Evolutionary conservation across 2,797 vertebrate species (phyloP).

Genomic region (Alectoris magna): DNA sequence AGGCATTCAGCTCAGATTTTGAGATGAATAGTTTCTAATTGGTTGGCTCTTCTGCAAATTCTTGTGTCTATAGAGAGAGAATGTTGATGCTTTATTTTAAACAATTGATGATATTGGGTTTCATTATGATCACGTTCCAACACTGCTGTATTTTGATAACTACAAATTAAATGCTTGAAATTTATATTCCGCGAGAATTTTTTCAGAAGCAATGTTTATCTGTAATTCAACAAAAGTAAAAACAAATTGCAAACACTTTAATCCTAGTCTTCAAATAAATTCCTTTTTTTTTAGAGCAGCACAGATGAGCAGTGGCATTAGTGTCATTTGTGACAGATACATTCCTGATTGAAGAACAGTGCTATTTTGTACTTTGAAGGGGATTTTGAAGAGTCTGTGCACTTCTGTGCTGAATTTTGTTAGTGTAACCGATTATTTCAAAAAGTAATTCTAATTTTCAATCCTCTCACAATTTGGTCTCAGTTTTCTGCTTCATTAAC

Average conservation of each 20-base stretch:
- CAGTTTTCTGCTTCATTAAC: background rate
- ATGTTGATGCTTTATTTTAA: background rate
- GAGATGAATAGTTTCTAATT: background rate
- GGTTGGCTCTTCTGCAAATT: background rate
- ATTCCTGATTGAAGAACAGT: background rate
- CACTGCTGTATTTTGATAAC: background rate
- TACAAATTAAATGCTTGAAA: background rate
- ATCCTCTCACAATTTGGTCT: background rate
- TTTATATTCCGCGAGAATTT: background rate
- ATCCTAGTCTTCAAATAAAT: background rate
- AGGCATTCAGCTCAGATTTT: background rate
- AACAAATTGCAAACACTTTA: background rate
- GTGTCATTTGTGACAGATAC: background rate
- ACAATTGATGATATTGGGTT: background rate
- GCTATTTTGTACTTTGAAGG: background rate
- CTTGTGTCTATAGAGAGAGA: background rate
- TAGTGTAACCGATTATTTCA: background rate
- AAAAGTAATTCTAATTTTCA: background rate
- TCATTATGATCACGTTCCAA: accelerated
- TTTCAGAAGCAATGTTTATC: background rate
- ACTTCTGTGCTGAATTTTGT: background rate
- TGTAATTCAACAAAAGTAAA: background rate
- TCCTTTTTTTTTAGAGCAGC: background rate
- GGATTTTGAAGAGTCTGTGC: background rate
- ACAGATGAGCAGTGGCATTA: background rate